A percentile compares a stretch with the other conserved stretches of the same genome.
These are phyloP conservation scores for Sylvicola fuscatus DNA, from an alignment of 2,888 invertebrate genomes.

Conservation along the genomic window DNA sequence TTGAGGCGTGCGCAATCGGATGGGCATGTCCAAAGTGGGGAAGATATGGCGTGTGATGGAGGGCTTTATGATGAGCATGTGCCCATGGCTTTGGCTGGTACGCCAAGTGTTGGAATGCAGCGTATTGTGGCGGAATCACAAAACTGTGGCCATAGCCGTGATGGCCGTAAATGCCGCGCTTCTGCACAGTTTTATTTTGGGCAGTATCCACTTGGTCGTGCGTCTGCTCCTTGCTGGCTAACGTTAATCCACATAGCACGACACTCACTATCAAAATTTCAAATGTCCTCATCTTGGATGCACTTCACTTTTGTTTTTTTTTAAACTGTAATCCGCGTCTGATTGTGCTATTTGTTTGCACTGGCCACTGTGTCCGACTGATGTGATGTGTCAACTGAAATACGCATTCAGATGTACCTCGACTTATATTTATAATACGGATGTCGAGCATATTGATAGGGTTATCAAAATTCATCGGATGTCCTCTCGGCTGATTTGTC, in stretches of 20 bases:
- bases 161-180: not conserved
- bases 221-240: too few relatives aligned
- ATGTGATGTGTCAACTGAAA: slow-evolving; percentile 1
- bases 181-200: not conserved
- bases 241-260: too few relatives aligned
- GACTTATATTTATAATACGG: slow-evolving; percentile 4
- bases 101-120: not conserved
- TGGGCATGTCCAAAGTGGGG: slow-evolving; percentile 3
- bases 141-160: not conserved
- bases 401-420: not conserved
- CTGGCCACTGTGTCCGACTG: not conserved
- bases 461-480: too few relatives aligned
- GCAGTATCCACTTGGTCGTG: too few relatives aligned
- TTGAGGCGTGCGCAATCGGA: slow-evolving; percentile 2
- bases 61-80: slow-evolving; percentile 1
- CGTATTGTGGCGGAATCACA: too few relatives aligned
- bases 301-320: too few relatives aligned
- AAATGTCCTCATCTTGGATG: too few relatives aligned
- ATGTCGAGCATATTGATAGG: not conserved
- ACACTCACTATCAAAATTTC: too few relatives aligned
- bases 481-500: too few relatives aligned
- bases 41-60: slow-evolving; percentile 3
- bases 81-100: not conserved
- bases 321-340: too few relatives aligned
- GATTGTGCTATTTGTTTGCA: too few relatives aligned